These are phyloP conservation scores for Ceratina japonica DNA, from an alignment of 1,140 invertebrate genomes.

Conservation along the genomic window DNA sequence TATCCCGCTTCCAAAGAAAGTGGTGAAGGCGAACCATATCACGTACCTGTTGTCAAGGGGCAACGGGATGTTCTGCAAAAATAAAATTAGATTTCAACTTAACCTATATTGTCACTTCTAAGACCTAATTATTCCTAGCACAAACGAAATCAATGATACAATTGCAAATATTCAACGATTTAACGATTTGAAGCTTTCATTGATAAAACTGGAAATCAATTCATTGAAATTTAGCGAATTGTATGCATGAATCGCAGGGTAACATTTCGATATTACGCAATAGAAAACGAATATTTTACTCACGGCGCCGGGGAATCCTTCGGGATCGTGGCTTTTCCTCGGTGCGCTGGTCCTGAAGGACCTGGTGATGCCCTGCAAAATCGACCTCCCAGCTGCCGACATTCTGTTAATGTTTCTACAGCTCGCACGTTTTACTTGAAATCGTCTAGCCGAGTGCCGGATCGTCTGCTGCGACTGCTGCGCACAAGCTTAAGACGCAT, in stretches of 20 bases:
- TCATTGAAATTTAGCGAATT: not conserved
- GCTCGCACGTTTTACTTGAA: too few relatives aligned
- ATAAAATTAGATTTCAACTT: not conserved
- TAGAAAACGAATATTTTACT: conserved; percentile 12
- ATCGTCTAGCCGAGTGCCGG: not conserved
- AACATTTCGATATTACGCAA: conserved; percentile 7
- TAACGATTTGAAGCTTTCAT: not conserved
- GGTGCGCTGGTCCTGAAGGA: conserved; percentile 32
- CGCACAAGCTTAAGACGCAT: not conserved
- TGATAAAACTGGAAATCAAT: not conserved
- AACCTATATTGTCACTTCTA: too few relatives aligned
- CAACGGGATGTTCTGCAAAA: conserved; percentile 88
- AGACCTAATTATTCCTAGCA: too few relatives aligned
- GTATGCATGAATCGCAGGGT: not conserved
- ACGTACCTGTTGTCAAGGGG: conserved; percentile 84
- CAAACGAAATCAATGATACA: not conserved
- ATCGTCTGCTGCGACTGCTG: conserved; percentile 31
- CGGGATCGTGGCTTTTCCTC: conserved; percentile 26
- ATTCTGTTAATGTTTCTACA: not conserved
- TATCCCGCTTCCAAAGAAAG: conserved; percentile 87
- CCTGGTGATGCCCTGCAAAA: conserved; percentile 20
- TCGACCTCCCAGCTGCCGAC: not conserved
- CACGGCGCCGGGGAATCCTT: conserved; percentile 44
- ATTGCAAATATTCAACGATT: not conserved
- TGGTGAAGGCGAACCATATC: conserved; percentile 83